phyloP scores from a whole-genome alignment of 2,113 vertebrate genomes.

The Panthera tigris region DNA sequence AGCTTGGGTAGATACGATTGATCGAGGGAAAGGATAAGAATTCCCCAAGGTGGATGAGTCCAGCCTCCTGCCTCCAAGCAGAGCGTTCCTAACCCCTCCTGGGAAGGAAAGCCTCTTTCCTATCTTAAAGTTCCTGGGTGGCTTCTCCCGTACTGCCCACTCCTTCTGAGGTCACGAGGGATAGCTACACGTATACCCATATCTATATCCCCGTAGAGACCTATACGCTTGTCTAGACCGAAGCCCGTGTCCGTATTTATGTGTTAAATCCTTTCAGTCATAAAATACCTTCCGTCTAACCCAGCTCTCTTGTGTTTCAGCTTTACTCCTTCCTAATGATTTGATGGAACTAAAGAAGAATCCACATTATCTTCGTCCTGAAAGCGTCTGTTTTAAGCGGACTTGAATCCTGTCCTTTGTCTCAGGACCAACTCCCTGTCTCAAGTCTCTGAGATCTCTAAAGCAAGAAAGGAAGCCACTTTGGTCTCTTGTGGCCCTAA shows the following conservation, averaged over 20 bases:
- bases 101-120: neutral
- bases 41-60: neutral
- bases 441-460: neutral
- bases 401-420: neutral
- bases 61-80: neutral
- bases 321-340: neutral
- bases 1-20: neutral
- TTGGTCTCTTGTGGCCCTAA: neutral
- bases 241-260: neutral
- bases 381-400: neutral
- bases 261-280: neutral
- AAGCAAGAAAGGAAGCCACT: neutral
- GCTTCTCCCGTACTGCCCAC: fast-evolving
- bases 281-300: neutral
- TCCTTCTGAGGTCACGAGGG: neutral
- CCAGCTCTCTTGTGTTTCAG: neutral
- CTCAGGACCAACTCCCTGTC: neutral
- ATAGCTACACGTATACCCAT: neutral
- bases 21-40: neutral
- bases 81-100: neutral
- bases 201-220: no score
- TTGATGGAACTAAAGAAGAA: neutral
- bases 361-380: neutral
- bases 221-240: neutral
- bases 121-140: neutral